Base-by-base conservation (phyloP, 2,113 vertebrate species). In the Labeo catla region DNA sequence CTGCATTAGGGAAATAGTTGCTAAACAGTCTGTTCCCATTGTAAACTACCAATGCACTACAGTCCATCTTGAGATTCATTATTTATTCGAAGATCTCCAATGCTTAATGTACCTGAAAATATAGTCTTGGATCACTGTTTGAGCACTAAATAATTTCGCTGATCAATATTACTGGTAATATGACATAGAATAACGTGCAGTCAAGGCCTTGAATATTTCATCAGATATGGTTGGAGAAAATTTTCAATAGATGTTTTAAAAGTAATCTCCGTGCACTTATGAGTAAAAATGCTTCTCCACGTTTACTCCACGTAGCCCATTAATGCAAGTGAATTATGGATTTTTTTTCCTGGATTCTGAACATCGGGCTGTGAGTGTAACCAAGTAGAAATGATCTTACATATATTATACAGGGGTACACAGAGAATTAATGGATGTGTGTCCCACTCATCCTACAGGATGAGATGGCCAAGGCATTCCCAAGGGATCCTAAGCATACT, bases 301-400 rank as follows among this genome's bases (percentile, higher is more conserved):
- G n/a, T n/a, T 57, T 52, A 54, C 88, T 85, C 76, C 77, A 84
- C 54, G 45, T 87, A 81, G 88, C 83, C 88, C 87, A 90, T 91
- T 91, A 89, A 66, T 79, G 79, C 36, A 68, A 79, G 74, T 92
- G 88, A 91, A 92, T 90, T 90, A 91, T 92, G 88, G 81, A 90
- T 90, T 47, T 61, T 50, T 50, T 88, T 81, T 79, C n/a, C 59
- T 50, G 72, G 63, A 88, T 87, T 90, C 68, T 70, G 63, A 86
- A 72, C 87, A 84, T 88, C 83, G 39, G 83, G 84, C 76, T 83
- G 76, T 86, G 81, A 89, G 84, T 78, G 80, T 85, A 81, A 89
- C 86, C 72, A 77, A 79, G 73, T 88, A 81, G 86, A 89, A 89
- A 89, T 89, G 49, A 89, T 87, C 85, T 85, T 82, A 83, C 84